These are phyloP conservation scores for Micromussa lordhowensis DNA, from an alignment of 92 coral and sea anemone species.

Conservation along the genomic window DNA sequence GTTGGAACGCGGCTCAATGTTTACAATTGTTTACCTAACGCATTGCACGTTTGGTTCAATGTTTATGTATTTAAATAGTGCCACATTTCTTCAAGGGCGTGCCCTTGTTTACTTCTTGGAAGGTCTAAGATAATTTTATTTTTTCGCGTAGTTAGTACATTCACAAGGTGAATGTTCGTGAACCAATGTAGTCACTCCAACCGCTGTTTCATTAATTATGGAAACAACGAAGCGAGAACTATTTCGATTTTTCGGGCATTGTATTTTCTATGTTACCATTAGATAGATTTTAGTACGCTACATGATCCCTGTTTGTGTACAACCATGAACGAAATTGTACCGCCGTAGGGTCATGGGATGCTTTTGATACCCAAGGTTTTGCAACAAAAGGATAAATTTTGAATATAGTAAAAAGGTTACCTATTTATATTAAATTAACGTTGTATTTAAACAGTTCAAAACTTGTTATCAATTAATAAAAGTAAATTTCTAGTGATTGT, in stretches of 20 bases:
- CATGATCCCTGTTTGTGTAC: neutral
- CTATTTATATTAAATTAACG: slow-evolving; percentile 18
- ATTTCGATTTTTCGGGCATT: neutral
- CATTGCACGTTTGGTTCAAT: neutral
- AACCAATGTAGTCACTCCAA: neutral
- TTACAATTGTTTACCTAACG: neutral
- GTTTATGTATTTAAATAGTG: neutral
- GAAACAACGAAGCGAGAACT: neutral
- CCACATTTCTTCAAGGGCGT: neutral
- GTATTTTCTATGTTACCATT: neutral
- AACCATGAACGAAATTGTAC: neutral
- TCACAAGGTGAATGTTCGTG: neutral
- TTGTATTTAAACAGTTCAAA: slow-evolving; percentile 31
- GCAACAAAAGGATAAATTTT: slow-evolving; percentile 6
- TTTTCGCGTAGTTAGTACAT: neutral
- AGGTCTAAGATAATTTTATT: neutral
- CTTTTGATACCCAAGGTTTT: neutral
- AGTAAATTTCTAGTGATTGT: neutral
- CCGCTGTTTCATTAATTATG: neutral
- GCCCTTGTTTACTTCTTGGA: neutral
- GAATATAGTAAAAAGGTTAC: neutral
- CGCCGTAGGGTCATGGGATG: neutral
- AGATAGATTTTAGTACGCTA: neutral
- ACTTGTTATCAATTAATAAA: slow-evolving; percentile 9
- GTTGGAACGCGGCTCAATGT: neutral